Percentiles rank a stretch among this genome's conserved stretches.
Conservation (phyloP, 2,113 vertebrate species). For the Myiopsitta monachus region DNA sequence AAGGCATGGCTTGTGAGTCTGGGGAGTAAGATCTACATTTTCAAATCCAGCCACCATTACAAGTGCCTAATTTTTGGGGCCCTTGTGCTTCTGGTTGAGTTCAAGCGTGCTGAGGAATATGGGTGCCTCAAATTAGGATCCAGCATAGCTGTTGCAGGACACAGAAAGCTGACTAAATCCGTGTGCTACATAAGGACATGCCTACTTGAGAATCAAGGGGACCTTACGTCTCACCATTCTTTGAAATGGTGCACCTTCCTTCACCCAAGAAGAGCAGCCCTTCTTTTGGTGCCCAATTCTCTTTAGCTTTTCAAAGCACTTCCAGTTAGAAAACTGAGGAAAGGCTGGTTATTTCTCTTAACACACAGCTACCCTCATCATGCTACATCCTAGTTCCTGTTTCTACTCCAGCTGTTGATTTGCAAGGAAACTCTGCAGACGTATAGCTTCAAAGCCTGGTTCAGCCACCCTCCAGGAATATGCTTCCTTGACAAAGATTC, state of each 20-base stretch:
- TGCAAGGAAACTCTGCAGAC: not conserved
- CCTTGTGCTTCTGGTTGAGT: not conserved
- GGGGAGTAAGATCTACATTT: not conserved
- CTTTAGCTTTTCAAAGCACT: not conserved
- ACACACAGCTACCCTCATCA: not conserved
- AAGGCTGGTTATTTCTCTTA: not conserved
- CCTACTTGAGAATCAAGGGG: not conserved
- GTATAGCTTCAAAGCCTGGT: not conserved
- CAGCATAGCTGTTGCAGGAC: not conserved
- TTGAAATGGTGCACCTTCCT: not conserved
- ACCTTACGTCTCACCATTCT: fast-evolving
- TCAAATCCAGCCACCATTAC: not conserved
- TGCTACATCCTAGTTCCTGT: not conserved
- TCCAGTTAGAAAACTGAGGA: not conserved
- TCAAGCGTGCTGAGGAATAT: not conserved
- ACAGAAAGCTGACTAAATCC: not conserved
- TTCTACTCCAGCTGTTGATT: not conserved
- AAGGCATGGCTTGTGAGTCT: not conserved
- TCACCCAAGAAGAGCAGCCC: not conserved
- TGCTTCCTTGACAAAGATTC: not conserved
- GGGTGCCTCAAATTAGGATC: not conserved
- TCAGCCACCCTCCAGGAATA: not conserved
- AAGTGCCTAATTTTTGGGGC: not conserved
- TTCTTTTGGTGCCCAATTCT: not conserved
- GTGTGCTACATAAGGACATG: fast-evolving